Conservation (phyloP, 2,113 vertebrate genomes). For the Melanostigma gelatinosum region DNA sequence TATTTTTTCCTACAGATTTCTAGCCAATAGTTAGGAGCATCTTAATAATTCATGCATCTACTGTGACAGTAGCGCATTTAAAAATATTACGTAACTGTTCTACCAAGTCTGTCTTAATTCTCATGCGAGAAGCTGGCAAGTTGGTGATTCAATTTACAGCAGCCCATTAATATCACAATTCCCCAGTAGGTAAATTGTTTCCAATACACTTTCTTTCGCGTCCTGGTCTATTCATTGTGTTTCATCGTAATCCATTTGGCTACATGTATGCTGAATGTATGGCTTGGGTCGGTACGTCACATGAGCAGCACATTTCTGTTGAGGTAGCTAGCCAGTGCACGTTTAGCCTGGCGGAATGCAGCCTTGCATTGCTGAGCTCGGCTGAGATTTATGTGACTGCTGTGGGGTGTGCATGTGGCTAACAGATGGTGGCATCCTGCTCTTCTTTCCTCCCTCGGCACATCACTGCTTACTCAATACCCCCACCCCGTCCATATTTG, state of each 20-base stretch:
- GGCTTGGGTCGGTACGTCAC: constrained; percentile 16
- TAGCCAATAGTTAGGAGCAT: constrained; percentile 37
- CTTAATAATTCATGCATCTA: constrained; percentile 40
- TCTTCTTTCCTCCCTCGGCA: constrained; percentile 67
- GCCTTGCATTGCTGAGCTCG: constrained; percentile 78
- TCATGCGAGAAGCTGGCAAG: constrained; percentile 24
- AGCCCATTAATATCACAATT: constrained; percentile 9
- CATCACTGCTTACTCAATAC: constrained; percentile 63
- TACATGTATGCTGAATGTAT: constrained; percentile 12
- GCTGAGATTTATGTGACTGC: constrained; percentile 85
- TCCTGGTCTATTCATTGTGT: neutral
- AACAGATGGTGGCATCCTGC: constrained; percentile 84
- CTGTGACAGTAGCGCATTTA: constrained; percentile 49
- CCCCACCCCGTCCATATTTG: constrained; percentile 37
- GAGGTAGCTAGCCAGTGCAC: constrained; percentile 69
- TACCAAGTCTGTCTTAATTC: constrained; percentile 21
- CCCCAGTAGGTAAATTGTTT: neutral
- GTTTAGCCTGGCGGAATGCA: constrained; percentile 79
- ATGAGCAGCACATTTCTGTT: constrained; percentile 61
- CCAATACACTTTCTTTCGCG: neutral
- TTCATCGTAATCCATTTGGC: neutral
- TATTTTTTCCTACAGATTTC: constrained; percentile 58
- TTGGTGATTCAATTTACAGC: constrained; percentile 29
- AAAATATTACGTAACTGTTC: constrained; percentile 31
- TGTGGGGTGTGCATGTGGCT: constrained; percentile 84